A percentile compares a stretch with the other conserved stretches of the same genome.
phyloP scores from a whole-genome alignment of 1,140 invertebrate species.

The Aphaenogaster rudis region DNA sequence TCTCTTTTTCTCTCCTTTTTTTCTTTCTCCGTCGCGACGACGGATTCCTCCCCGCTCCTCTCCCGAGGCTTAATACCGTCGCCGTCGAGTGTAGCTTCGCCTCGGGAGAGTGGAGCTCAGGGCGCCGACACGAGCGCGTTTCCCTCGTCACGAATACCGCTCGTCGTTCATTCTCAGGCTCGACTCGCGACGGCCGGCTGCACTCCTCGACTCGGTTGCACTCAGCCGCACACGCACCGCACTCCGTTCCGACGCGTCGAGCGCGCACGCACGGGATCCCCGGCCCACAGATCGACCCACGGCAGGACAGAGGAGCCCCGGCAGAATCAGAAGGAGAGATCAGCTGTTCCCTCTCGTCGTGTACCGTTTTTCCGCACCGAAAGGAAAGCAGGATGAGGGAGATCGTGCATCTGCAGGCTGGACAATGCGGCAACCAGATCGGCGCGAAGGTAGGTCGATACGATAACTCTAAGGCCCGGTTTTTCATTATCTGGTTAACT shows the following conservation, averaged over 20 bases:
- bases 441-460: constrained; percentile 89
- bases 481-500: no score
- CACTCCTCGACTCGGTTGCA: constrained; percentile 54
- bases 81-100: constrained; percentile 6
- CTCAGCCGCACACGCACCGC: constrained; percentile 58
- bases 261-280: constrained; percentile 32
- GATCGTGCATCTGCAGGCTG: constrained; percentile 93
- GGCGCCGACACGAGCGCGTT: constrained; percentile 70
- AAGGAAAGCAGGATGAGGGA: constrained; percentile 88
- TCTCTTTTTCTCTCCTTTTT: background rate
- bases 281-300: background rate
- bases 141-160: constrained; percentile 64
- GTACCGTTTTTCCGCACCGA: background rate
- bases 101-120: constrained; percentile 66
- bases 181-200: constrained; percentile 60
- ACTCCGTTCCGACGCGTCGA: constrained; percentile 41
- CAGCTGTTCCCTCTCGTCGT: constrained; percentile 40
- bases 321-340: constrained; percentile 28
- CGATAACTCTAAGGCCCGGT: background rate
- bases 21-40: background rate
- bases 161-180: constrained; percentile 58
- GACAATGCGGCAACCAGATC: constrained; percentile 93
- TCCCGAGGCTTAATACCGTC: constrained; percentile 11
- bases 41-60: constrained; percentile 37
- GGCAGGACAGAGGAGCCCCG: background rate